Conservation (phyloP, 1,140 invertebrate species). For the Lordiphosa clarofinis region DNA sequence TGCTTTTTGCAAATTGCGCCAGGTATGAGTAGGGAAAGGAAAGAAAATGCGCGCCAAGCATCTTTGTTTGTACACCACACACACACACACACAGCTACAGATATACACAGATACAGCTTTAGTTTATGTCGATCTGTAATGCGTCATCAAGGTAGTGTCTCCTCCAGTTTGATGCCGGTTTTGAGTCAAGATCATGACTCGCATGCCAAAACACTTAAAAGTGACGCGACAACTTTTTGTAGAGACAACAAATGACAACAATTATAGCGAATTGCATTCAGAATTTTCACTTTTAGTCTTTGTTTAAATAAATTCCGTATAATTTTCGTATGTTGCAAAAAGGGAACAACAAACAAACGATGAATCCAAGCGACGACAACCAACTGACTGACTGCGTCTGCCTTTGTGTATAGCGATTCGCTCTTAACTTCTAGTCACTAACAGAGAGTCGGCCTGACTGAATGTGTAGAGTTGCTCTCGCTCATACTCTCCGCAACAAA, state of each 20-base stretch:
- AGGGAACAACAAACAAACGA: conserved; percentile 18
- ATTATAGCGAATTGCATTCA: conserved; percentile 6
- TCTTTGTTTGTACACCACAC: conserved; percentile 34
- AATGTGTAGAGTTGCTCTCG: conserved; percentile 35
- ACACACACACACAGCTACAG: conserved; percentile 24
- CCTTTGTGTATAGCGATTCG: conserved; percentile 4
- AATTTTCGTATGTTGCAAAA: background rate
- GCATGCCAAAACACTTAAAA: conserved; percentile 36
- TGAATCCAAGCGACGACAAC: conserved; percentile 23
- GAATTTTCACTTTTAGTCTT: conserved; percentile 16
- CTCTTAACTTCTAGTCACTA: conserved; percentile 66
- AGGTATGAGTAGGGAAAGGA: conserved; percentile 11
- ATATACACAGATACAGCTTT: conserved; percentile 17
- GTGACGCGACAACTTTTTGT: conserved; percentile 22
- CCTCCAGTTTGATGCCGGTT: conserved; percentile 48
- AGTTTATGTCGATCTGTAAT: conserved; percentile 39
- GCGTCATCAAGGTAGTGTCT: conserved; percentile 60
- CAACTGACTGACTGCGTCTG: conserved; percentile 33
- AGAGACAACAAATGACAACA: conserved; percentile 1
- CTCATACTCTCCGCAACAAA: background rate
- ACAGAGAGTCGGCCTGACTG: conserved; percentile 22
- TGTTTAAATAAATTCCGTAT: conserved; percentile 15
- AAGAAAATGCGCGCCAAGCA: conserved; percentile 62
- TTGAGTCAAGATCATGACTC: conserved; percentile 65
- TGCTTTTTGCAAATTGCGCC: conserved; percentile 28